A percentile compares a stretch with the other conserved stretches of the same genome.
These are phyloP conservation scores for Oscheius onirici DNA, from an alignment of 2,888 invertebrate species.

Conservation along the genomic window DNA sequence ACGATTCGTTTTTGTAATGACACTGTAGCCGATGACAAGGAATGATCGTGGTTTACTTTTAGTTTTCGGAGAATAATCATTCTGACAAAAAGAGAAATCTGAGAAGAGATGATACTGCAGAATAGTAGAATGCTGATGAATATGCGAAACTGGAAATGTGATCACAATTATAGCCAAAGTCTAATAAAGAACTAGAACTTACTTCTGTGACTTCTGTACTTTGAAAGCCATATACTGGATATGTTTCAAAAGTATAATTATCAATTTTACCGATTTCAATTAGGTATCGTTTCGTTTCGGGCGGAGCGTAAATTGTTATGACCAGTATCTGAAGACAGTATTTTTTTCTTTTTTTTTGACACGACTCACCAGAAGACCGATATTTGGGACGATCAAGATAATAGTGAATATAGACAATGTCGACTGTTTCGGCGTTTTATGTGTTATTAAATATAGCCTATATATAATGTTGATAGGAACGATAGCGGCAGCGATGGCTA, in stretches of 20 bases:
- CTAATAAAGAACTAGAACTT: no score
- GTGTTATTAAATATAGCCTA: background rate
- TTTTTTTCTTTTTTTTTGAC: background rate
- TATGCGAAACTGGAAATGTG: slow-evolving; percentile 17
- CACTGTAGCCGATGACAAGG: background rate
- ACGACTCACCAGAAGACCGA: slow-evolving; percentile 7
- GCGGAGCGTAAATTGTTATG: slow-evolving; percentile 12
- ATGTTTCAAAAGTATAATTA: slow-evolving; percentile 7
- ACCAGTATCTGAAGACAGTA: slow-evolving; percentile 2
- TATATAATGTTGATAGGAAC: slow-evolving; percentile 20
- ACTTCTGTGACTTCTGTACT: slow-evolving; percentile 8
- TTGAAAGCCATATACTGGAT: slow-evolving; percentile 21
- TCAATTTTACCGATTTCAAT: slow-evolving; percentile 13
- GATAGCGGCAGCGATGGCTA: slow-evolving; percentile 12
- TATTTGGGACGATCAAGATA: slow-evolving; percentile 6
- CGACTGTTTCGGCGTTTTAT: background rate
- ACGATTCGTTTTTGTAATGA: slow-evolving; percentile 5
- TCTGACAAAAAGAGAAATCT: background rate
- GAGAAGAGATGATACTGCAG: slow-evolving; percentile 2
- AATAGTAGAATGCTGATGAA: slow-evolving; percentile 8
- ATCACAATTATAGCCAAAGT: no score
- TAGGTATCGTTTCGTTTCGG: slow-evolving; percentile 12
- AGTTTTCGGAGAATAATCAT: slow-evolving; percentile 13
- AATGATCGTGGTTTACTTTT: background rate
- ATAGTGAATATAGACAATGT: slow-evolving; percentile 5